Conservation (phyloP, 2,888 invertebrate genomes). For the Drosophila subquinaria region DNA sequence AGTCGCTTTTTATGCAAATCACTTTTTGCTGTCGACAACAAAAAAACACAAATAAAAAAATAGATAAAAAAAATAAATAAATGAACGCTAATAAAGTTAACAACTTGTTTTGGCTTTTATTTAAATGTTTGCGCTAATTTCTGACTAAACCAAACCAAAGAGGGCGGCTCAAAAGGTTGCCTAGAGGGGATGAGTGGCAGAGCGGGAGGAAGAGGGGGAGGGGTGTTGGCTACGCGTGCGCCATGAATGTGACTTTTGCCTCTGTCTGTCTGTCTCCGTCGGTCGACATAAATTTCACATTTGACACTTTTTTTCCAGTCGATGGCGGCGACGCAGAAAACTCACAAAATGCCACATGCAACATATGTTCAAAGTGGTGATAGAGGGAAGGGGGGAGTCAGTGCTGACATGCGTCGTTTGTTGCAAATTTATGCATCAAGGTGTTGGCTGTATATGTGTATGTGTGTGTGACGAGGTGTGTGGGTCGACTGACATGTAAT, state of each 20-base stretch:
- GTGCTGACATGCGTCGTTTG: constrained; percentile 76
- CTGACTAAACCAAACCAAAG: constrained; percentile 20
- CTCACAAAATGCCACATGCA: constrained; percentile 58
- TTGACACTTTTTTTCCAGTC: constrained; percentile 72
- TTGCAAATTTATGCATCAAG: constrained; percentile 77
- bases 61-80: neutral
- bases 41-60: neutral
- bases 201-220: neutral
- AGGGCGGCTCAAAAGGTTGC: constrained; percentile 17
- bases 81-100: constrained; percentile 67
- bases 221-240: constrained; percentile 48
- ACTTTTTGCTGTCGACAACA: constrained; percentile 44
- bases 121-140: constrained; percentile 58
- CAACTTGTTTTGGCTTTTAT: constrained; percentile 66
- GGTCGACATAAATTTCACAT: constrained; percentile 78
- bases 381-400: constrained; percentile 5
- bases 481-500: constrained; percentile 74
- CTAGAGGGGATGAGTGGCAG: neutral
- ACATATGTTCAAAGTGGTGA: constrained; percentile 25
- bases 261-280: constrained; percentile 27
- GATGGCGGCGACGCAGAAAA: constrained; percentile 52
- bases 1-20: constrained; percentile 61
- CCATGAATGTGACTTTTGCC: constrained; percentile 36
- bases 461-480: constrained; percentile 49
- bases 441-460: constrained; percentile 63